These are phyloP conservation scores for Meloe dianella DNA, from an alignment of 2,888 invertebrate species.

Conservation along the genomic window DNA sequence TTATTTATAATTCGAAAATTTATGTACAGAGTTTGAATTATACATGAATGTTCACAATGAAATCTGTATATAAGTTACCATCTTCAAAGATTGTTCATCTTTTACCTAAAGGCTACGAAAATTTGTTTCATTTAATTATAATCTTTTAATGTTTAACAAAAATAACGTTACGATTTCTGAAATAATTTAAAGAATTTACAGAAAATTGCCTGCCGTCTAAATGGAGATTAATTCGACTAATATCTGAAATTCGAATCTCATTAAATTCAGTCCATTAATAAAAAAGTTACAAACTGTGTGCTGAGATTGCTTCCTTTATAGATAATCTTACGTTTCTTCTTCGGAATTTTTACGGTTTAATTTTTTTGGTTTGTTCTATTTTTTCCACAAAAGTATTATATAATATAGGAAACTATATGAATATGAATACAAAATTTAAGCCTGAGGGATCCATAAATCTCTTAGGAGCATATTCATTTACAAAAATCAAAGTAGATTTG, in stretches of 20 bases:
- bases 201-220: not conserved
- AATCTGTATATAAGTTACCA: not conserved
- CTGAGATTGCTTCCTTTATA: not conserved
- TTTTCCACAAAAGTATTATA: not conserved
- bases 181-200: not conserved
- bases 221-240: conserved; percentile 7
- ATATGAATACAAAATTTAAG: not conserved
- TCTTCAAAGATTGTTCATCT: not conserved
- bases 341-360: not conserved
- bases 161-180: not conserved
- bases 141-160: not conserved
- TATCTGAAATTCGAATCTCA: conserved; percentile 5
- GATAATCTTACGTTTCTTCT: not conserved
- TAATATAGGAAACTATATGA: not conserved
- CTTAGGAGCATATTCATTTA: not conserved
- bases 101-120: not conserved
- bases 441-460: not conserved
- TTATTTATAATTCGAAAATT: not conserved
- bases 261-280: conserved; percentile 5
- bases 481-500: conserved; percentile 2
- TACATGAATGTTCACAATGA: not conserved
- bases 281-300: conserved; percentile 1
- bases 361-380: not conserved
- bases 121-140: not conserved
- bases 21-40: not conserved